These are phyloP conservation scores for Pachycephala philippinensis DNA, from an alignment of 2,113 vertebrate species.

Conservation along the genomic window DNA sequence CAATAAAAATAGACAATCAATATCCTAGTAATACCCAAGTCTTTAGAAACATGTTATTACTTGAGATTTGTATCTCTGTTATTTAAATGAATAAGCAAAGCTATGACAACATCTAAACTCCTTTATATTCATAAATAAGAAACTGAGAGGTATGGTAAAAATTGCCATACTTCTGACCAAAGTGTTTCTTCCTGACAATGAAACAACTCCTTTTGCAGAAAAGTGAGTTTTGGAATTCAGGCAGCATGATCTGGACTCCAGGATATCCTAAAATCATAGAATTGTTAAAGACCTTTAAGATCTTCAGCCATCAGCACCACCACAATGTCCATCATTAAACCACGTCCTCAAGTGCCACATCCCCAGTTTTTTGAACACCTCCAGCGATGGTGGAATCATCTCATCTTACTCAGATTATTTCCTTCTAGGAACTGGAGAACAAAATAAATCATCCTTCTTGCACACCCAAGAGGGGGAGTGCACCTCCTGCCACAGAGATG, in stretches of 20 bases:
- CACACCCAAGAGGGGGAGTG: background rate
- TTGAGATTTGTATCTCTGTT: background rate
- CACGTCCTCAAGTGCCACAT: no score
- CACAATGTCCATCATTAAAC: background rate
- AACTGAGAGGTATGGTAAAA: background rate
- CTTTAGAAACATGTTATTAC: background rate
- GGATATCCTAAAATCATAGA: background rate
- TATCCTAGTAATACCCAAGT: background rate
- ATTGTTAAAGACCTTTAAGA: background rate
- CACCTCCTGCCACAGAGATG: background rate
- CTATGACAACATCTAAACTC: background rate
- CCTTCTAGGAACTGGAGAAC: background rate
- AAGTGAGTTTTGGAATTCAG: background rate
- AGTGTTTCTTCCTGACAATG: background rate
- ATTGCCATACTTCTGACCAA: background rate
- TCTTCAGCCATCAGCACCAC: no score
- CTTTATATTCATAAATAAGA: background rate
- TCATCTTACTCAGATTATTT: background rate
- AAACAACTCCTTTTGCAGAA: background rate
- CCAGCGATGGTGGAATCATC: background rate
- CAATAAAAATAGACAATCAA: background rate
- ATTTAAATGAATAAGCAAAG: background rate
- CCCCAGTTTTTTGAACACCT: background rate
- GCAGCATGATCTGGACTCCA: rapidly evolving
- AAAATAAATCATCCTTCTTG: background rate